These are phyloP conservation scores for Octonoba sinensis DNA, from an alignment of 2,888 invertebrate genomes.

Conservation along the genomic window DNA sequence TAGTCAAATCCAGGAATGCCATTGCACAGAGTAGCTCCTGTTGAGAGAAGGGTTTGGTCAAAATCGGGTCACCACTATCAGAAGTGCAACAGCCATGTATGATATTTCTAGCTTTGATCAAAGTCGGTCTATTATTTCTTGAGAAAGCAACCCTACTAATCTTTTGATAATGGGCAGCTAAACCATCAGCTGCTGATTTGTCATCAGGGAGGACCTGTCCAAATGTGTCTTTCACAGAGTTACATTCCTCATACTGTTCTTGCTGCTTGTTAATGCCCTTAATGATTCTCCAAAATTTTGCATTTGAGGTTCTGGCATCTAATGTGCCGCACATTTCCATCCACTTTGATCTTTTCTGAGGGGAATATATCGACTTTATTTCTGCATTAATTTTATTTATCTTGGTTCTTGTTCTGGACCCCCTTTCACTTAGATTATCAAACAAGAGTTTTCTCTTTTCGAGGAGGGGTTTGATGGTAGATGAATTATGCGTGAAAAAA, in stretches of 20 bases:
- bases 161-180: conserved; percentile 6
- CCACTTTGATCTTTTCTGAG: too few relatives aligned
- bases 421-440: background rate
- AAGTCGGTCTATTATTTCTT: background rate
- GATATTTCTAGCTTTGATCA: conserved; percentile 13
- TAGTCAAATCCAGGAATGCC: conserved; percentile 12
- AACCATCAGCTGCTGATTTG: too few relatives aligned
- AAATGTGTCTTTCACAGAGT: too few relatives aligned
- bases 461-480: background rate
- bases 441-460: conserved; percentile 1
- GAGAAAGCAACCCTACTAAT: conserved; percentile 10
- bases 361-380: too few relatives aligned
- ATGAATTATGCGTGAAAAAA: background rate
- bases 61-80: background rate
- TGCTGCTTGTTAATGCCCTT: conserved; percentile 29
- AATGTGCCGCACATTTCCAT: conserved; percentile 25
- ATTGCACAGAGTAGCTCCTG: conserved; percentile 14
- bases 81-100: conserved; percentile 10
- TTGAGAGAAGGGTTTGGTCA: background rate
- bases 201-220: too few relatives aligned
- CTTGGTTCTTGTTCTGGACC: conserved; percentile 15
- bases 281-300: conserved; percentile 20
- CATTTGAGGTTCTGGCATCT: conserved; percentile 27
- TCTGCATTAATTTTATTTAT: conserved; percentile 23
- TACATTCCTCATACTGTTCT: too few relatives aligned